phyloP scores from a whole-genome alignment of 2,797 vertebrate genomes.

The Champsocephalus esox region DNA sequence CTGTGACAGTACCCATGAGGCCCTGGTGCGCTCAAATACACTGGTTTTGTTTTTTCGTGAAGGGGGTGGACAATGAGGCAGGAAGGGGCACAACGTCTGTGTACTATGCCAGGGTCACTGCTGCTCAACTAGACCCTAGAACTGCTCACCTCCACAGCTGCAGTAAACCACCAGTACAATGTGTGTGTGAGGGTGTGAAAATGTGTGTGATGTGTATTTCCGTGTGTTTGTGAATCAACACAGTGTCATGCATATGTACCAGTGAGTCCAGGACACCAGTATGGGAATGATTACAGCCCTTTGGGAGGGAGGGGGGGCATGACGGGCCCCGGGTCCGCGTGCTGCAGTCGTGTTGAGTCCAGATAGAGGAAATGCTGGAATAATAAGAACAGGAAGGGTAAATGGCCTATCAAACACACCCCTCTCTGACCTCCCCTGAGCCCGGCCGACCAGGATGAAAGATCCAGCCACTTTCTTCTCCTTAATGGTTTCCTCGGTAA shows the following conservation, averaged over 20 bases:
- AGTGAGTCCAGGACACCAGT: conserved; percentile 77
- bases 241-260: conserved; percentile 51
- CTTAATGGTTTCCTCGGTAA: conserved; percentile 94
- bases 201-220: conserved; percentile 33
- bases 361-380: conserved; percentile 89
- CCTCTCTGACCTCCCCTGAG: conserved; percentile 89
- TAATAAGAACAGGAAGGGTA: conserved; percentile 89
- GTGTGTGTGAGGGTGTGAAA: conserved; percentile 46
- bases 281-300: conserved; percentile 89
- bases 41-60: conserved; percentile 54
- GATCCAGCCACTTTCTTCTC: conserved; percentile 91
- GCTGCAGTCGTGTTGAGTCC: conserved; percentile 76
- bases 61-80: conserved; percentile 45
- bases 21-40: conserved; percentile 63
- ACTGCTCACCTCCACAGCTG: background rate
- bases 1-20: conserved; percentile 83
- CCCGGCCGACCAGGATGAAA: conserved; percentile 89
- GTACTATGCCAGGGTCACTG: conserved; percentile 58
- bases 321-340: conserved; percentile 64
- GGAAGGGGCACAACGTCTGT: conserved; percentile 22
- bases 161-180: conserved; percentile 32
- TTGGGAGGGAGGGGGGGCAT: conserved; percentile 63
- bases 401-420: conserved; percentile 89
- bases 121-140: conserved; percentile 53
- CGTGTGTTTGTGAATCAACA: conserved; percentile 43